A percentile compares a stretch with the other conserved stretches of the same genome.
Conservation (phyloP, 1,140 invertebrate species). For the Ylistrum balloti region DNA sequence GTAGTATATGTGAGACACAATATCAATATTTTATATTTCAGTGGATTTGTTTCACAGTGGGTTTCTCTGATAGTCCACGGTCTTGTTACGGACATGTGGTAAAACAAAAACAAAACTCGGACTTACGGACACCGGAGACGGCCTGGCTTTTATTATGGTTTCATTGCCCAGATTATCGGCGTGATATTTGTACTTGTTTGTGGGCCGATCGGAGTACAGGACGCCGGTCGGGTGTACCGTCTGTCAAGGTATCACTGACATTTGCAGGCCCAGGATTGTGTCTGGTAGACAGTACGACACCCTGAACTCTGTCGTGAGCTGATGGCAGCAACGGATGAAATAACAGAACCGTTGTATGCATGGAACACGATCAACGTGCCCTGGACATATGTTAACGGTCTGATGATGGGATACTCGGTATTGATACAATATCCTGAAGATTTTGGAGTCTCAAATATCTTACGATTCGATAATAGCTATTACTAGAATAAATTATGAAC, state of each 20-base stretch:
- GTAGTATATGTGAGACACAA: background rate
- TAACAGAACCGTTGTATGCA: background rate
- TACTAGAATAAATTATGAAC: constrained; percentile 1
- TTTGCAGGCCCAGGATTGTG: background rate
- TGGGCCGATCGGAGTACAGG: background rate
- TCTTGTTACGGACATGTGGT: background rate
- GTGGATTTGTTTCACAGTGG: background rate
- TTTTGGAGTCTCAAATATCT: background rate
- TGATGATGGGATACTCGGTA: background rate
- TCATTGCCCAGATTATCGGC: constrained; percentile 9
- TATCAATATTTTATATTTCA: background rate
- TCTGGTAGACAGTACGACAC: background rate
- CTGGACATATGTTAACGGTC: background rate
- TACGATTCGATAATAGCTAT: background rate
- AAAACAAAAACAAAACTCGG: constrained; percentile 6
- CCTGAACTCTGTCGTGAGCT: background rate
- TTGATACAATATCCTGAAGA: background rate
- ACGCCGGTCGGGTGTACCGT: background rate
- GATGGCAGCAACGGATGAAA: background rate
- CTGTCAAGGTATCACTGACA: constrained; percentile 17
- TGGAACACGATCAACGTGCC: background rate
- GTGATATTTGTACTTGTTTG: background rate
- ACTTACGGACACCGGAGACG: background rate
- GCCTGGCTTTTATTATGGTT: background rate
- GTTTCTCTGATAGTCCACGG: background rate